Evolutionary conservation across 1,140 invertebrate genomes (phyloP).

Genomic region (Drosophila paulistorum): DNA sequence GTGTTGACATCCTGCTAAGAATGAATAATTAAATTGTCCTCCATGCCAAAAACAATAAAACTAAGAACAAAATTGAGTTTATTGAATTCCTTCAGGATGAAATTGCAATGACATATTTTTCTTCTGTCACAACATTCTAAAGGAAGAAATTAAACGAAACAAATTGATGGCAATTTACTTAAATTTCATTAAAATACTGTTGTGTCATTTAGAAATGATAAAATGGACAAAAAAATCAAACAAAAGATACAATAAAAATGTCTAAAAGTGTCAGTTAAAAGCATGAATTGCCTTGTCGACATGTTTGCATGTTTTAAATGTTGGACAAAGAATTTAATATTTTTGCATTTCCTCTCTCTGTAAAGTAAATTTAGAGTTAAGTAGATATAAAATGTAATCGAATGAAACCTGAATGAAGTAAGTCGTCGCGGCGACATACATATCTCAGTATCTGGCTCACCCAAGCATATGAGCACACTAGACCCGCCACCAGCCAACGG

Average conservation of each 20-base stretch:
- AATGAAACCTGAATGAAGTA: too few species aligned
- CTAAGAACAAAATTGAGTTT: background rate
- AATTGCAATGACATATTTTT: background rate
- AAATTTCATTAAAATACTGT: conserved; percentile 2
- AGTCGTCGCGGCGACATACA: too few species aligned
- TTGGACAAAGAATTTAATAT: background rate
- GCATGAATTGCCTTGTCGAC: background rate
- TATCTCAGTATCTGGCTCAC: too few species aligned
- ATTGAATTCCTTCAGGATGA: background rate
- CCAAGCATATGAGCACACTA: too few species aligned
- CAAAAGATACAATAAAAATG: background rate
- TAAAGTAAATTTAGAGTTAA: background rate
- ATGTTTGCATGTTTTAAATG: background rate
- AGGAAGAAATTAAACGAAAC: background rate
- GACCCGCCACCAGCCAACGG: too few species aligned
- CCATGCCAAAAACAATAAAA: background rate
- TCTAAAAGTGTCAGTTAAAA: conserved; percentile 3
- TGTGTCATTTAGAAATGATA: background rate
- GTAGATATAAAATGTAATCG: too few species aligned
- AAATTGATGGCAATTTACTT: conserved; percentile 7
- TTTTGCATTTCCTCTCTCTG: background rate
- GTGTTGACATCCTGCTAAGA: background rate
- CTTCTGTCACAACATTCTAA: background rate
- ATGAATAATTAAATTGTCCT: background rate
- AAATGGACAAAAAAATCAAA: background rate